These are phyloP conservation scores for Anguilla japonica DNA, from an alignment of 2,113 vertebrate species.

Conservation along the genomic window DNA sequence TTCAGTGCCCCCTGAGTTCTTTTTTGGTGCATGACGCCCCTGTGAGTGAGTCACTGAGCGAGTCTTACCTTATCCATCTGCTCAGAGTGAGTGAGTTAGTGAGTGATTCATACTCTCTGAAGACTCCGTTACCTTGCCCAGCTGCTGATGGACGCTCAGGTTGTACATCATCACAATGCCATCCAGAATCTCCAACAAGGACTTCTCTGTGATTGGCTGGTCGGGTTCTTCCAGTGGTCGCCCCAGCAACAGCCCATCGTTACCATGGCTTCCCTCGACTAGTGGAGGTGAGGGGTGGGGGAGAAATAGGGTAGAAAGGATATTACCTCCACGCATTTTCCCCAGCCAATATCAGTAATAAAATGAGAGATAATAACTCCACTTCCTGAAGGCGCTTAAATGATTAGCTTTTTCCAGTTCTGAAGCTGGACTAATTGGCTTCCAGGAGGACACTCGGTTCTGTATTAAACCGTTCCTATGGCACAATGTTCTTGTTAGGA, in stretches of 20 bases:
- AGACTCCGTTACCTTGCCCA: constrained; percentile 83
- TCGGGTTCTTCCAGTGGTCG: constrained; percentile 86
- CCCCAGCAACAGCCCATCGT: constrained; percentile 90
- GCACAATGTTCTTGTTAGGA: constrained; percentile 19
- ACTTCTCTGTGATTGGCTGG: constrained; percentile 88
- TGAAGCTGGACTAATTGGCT: constrained; percentile 33
- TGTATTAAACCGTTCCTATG: constrained; percentile 16
- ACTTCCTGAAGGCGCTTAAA: constrained; percentile 2
- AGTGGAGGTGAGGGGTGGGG: background rate
- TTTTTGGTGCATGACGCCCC: no score
- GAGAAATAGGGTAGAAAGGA: background rate
- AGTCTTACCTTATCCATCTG: no score
- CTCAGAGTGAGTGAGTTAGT: no score
- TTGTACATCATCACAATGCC: constrained; percentile 98
- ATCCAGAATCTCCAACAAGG: constrained; percentile 89
- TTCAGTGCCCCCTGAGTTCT: no score
- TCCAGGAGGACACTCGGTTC: constrained; percentile 25
- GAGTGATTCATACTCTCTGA: background rate
- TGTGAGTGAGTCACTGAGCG: no score
- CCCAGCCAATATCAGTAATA: background rate
- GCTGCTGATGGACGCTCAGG: constrained; percentile 95
- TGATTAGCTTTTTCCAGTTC: background rate
- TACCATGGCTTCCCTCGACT: constrained; percentile 93
- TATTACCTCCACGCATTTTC: background rate
- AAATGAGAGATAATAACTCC: constrained; percentile 14